A percentile compares a stretch with the other conserved stretches of the same genome.
Conservation (phyloP, 1,140 invertebrate species). For the Orchesella cincta region DNA sequence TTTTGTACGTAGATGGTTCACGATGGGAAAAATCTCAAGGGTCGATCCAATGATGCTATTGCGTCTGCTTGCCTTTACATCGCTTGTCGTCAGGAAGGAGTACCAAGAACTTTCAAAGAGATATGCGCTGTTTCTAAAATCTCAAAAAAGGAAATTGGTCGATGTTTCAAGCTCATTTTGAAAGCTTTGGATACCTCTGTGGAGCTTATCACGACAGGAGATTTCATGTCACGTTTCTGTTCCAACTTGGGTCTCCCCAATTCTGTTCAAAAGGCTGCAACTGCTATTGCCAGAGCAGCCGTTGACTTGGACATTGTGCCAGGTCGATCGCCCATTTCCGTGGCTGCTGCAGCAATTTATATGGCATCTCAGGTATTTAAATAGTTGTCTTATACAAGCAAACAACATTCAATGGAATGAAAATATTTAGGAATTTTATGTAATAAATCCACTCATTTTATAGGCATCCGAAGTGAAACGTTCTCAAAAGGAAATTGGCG, state of each 20-base stretch:
- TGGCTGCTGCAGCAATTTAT: conserved; percentile 98
- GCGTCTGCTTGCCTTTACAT: conserved; percentile 98
- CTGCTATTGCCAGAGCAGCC: conserved; percentile 93
- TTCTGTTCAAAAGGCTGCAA: conserved; percentile 91
- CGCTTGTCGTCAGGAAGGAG: conserved; percentile 96
- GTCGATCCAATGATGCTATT: conserved; percentile 94
- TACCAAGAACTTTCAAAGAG: conserved; percentile 98
- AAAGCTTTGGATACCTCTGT: conserved; percentile 93
- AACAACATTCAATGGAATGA: too few species aligned
- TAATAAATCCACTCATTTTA: too few species aligned
- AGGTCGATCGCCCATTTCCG: conserved; percentile 97
- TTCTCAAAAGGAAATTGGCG: conserved; percentile 96
- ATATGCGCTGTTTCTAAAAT: conserved; percentile 98
- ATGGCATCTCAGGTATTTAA: conserved; percentile 89
- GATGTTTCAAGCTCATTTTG: conserved; percentile 92
- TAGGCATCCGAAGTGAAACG: conserved; percentile 91
- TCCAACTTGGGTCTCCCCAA: conserved; percentile 83
- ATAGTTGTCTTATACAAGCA: too few species aligned
- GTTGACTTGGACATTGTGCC: conserved; percentile 97
- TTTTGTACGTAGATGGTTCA: conserved; percentile 75
- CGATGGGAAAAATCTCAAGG: conserved; percentile 93
- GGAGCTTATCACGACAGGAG: conserved; percentile 95
- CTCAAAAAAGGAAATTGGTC: conserved; percentile 98
- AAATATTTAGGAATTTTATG: too few species aligned
- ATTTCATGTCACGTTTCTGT: conserved; percentile 96